Evolutionary conservation across 2,797 vertebrate species (phyloP).

Genomic region (Euphonia xanthogaster): DNA sequence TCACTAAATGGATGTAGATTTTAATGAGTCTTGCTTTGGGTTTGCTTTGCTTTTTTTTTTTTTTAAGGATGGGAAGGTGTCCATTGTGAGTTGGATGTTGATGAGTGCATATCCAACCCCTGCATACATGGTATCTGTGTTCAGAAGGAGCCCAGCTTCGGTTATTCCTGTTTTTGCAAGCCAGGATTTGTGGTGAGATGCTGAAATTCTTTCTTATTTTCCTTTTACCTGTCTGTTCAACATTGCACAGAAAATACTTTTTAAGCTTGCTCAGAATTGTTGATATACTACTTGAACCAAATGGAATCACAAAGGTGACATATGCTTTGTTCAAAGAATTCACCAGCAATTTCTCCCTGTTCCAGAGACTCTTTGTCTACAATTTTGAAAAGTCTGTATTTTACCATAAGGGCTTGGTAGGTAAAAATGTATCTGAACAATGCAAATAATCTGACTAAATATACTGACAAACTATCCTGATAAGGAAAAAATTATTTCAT

Average conservation of each 20-base stretch:
- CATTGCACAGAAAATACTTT: not conserved
- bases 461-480: not conserved
- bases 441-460: not conserved
- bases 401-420: not conserved
- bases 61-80: conserved; percentile 87
- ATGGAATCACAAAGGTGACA: not conserved
- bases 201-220: not conserved
- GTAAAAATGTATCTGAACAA: not conserved
- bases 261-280: not conserved
- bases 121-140: conserved; percentile 84
- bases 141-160: conserved; percentile 81
- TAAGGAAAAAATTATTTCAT: not conserved
- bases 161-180: conserved; percentile 85
- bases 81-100: conserved; percentile 84
- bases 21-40: not conserved
- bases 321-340: not conserved
- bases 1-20: not conserved
- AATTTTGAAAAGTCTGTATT: not conserved
- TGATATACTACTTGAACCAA: not conserved
- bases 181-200: conserved; percentile 85
- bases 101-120: conserved; percentile 83
- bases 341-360: not conserved
- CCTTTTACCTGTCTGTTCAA: not conserved
- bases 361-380: not conserved
- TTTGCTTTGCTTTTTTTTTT: not conserved